These are phyloP conservation scores for Phataginus tetradactyla DNA, from an alignment of 2,797 vertebrate species.

Conservation along the genomic window DNA sequence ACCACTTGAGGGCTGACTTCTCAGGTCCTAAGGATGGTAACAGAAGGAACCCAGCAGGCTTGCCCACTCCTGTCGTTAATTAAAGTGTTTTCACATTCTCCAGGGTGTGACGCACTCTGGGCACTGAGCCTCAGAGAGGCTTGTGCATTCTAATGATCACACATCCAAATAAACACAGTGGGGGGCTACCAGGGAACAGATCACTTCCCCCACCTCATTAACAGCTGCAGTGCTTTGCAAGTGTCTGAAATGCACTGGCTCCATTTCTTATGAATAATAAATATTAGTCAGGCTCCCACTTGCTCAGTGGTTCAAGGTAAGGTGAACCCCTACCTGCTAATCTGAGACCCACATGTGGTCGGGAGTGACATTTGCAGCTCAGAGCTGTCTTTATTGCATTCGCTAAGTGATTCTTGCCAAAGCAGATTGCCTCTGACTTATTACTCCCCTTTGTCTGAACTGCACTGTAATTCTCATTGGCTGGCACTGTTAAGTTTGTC, in stretches of 20 bases:
- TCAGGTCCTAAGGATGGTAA: background rate
- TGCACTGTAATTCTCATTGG: background rate
- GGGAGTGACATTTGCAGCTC: slow-evolving; percentile 5
- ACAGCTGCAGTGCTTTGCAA: background rate
- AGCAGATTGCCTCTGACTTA: background rate
- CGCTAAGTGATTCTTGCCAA: background rate
- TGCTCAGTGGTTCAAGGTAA: background rate
- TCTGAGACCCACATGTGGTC: background rate
- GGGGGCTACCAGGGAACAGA: slow-evolving; percentile 5
- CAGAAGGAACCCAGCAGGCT: slow-evolving; percentile 64
- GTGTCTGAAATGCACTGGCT: background rate
- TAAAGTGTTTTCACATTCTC: slow-evolving; percentile 66
- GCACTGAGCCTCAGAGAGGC: slow-evolving; percentile 41
- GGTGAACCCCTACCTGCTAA: background rate
- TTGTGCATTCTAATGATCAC: slow-evolving; percentile 63
- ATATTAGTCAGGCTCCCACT: background rate
- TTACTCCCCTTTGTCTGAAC: background rate
- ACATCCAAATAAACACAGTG: slow-evolving; percentile 56
- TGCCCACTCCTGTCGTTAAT: slow-evolving; percentile 60
- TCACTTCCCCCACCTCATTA: slow-evolving; percentile 47
- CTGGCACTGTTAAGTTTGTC: background rate
- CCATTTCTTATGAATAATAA: slow-evolving; percentile 65
- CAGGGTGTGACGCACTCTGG: background rate
- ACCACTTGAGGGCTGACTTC: background rate
- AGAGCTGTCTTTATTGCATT: background rate